Conservation (phyloP, 2,888 invertebrate genomes). For the Macrophya annulata region DNA sequence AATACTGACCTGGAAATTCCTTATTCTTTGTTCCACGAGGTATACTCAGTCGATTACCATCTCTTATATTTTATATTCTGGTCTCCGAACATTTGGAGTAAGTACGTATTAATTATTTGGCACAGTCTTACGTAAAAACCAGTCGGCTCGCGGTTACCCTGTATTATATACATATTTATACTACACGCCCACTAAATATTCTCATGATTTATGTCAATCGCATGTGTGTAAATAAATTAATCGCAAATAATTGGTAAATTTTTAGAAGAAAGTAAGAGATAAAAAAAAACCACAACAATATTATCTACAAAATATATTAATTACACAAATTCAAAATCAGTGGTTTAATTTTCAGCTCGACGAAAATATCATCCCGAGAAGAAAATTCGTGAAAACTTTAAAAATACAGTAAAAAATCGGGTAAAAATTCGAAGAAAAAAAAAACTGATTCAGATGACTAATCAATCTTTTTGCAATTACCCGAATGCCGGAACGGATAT, state of each 20-base stretch:
- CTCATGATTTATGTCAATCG: not conserved
- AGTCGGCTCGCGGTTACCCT: constrained; percentile 19
- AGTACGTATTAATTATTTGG: constrained; percentile 43
- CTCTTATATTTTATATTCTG: not conserved
- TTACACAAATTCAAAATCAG: not conserved
- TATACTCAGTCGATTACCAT: constrained; percentile 5
- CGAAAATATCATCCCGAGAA: not conserved
- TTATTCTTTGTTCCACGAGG: constrained; percentile 15
- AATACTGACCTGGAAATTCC: constrained; percentile 32
- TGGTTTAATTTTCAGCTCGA: not conserved
- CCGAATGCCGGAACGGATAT: constrained; percentile 7
- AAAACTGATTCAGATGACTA: not conserved
- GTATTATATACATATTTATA: constrained; percentile 3
- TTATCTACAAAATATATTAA: too few relatives aligned
- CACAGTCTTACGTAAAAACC: constrained; percentile 43
- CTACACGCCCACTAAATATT: constrained; percentile 3
- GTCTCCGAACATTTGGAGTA: constrained; percentile 42
- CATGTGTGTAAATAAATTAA: not conserved
- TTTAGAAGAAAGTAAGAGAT: not conserved
- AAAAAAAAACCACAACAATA: not conserved
- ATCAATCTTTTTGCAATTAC: constrained; percentile 5
- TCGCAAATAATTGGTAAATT: not conserved
- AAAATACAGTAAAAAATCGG: not conserved
- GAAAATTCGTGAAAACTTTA: not conserved
- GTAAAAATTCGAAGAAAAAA: not conserved